Evolutionary conservation across 2,888 invertebrate species (phyloP), one percentile per base, ranked within the genome.

Genomic region (Drosophila melanosoma): DNA sequence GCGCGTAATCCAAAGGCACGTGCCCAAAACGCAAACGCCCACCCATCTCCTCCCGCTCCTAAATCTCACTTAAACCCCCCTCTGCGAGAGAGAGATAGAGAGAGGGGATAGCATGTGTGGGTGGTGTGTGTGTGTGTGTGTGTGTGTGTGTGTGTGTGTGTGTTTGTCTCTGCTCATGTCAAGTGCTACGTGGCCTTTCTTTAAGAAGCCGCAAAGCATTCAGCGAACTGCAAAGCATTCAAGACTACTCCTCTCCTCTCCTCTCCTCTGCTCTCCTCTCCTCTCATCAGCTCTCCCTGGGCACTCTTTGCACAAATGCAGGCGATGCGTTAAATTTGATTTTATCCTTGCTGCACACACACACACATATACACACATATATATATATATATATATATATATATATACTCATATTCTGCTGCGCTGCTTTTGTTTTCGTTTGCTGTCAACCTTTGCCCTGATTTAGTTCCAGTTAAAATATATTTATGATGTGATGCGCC

Each of bases 301-400:
- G 48, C 40, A 15, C 40, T 62, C 64, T 60, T 69, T 74, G 53
- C 69, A 70, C 64, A 68, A 70, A 72, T 82, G 79, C 79, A 71
- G 74, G 79, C 84, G 87, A 84, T 81, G 87, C 87, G 87, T 87
- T 89, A 87, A 87, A 87, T 87, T 87, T 87, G 84, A 89, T 87
- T 89, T 87, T 65, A 87, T 89, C 84, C 89, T 84, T 79, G 79
- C 71, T 76, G 74, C 57, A 74, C 65, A 49, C 35, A 36, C 35
- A 36, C 35, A 35, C 35, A 35, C 11, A 35, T 10, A 35, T 12
- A 10, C 0, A 35, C 11, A 35, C 12, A 36, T 49, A 49, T 26
- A n/a, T 45, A 11, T 45, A 26, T 45, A 45, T 45, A n/a, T 5
- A 26, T 29, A 48, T 26, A 38, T 35, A 12, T 26, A 26, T 10